Evolutionary conservation across 2,888 invertebrate species (phyloP).

Genomic region (Conus canariensis): DNA sequence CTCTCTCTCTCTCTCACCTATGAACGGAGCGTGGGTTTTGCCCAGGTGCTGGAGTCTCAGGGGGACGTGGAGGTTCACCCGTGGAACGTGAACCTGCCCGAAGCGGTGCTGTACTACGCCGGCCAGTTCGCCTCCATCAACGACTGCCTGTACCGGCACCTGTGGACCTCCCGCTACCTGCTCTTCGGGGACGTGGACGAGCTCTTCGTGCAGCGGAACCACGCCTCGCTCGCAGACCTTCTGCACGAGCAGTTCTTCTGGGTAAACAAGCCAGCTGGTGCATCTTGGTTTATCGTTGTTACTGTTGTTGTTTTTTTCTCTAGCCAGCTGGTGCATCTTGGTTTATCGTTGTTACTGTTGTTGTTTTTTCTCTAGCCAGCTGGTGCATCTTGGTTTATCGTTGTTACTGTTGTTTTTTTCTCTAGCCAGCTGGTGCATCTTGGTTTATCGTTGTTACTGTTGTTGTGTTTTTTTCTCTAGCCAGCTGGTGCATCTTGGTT

Average conservation of each 20-base stretch:
- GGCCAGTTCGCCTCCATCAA: constrained; percentile 31
- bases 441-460: too few species aligned
- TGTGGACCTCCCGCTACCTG: constrained; percentile 31
- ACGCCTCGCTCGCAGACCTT: not conserved
- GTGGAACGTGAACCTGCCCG: not conserved
- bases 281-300: too few species aligned
- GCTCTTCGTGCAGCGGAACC: constrained; percentile 25
- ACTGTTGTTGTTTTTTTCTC: too few species aligned
- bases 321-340: too few species aligned
- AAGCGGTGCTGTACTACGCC: constrained; percentile 17
- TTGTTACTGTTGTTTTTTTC: too few species aligned
- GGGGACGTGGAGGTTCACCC: not conserved
- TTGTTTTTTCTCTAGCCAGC: too few species aligned
- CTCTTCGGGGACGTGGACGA: constrained; percentile 34
- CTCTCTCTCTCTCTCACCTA: not conserved
- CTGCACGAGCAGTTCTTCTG: not conserved
- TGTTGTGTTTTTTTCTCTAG: too few species aligned
- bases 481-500: too few species aligned
- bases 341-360: too few species aligned
- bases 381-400: too few species aligned
- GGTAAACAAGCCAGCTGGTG: not conserved
- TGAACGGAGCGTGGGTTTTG: not conserved
- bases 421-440: too few species aligned
- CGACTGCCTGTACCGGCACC: constrained; percentile 37
- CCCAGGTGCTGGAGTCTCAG: constrained; percentile 16